phyloP scores from a whole-genome alignment of 2,797 vertebrate genomes.

The Hylomyscus alleni region DNA sequence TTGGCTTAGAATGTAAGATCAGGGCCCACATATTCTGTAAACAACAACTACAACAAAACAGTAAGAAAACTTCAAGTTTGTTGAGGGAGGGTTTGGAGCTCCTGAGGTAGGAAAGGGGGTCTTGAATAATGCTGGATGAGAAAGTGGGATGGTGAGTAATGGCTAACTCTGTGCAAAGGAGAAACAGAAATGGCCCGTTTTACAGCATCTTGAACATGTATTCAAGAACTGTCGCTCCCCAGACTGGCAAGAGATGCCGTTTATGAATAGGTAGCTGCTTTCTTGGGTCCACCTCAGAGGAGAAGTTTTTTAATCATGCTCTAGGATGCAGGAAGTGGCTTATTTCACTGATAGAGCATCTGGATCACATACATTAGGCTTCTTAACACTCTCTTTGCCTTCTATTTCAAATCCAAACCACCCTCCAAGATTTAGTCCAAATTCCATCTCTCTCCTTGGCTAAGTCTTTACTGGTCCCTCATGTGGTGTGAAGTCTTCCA shows the following conservation, averaged over 20 bases:
- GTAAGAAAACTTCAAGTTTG: not conserved
- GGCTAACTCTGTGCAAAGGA: not conserved
- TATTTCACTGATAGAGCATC: not conserved
- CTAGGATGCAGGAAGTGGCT: not conserved
- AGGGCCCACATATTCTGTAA: conserved; percentile 47
- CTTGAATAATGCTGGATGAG: not conserved
- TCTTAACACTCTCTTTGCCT: not conserved
- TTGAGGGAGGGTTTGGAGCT: not conserved
- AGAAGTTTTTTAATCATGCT: not conserved
- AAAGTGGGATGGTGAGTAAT: not conserved
- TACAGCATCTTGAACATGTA: not conserved
- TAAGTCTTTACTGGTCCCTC: not conserved
- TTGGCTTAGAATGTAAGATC: conserved; percentile 43
- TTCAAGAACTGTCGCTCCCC: not conserved
- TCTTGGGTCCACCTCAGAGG: not conserved
- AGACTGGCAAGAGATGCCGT: not conserved
- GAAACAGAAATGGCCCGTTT: conserved; percentile 22
- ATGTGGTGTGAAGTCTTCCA: not conserved
- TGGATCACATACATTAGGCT: not conserved
- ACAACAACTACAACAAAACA: not conserved
- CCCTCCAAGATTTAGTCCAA: not conserved
- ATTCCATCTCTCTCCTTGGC: not conserved
- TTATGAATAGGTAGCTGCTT: not conserved
- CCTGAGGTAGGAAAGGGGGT: not conserved
- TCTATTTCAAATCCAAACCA: conserved; percentile 4